Evolutionary conservation across 1,140 invertebrate species (phyloP), one percentile per base, ranked within the genome.

Genomic region (Penaeus chinensis): DNA sequence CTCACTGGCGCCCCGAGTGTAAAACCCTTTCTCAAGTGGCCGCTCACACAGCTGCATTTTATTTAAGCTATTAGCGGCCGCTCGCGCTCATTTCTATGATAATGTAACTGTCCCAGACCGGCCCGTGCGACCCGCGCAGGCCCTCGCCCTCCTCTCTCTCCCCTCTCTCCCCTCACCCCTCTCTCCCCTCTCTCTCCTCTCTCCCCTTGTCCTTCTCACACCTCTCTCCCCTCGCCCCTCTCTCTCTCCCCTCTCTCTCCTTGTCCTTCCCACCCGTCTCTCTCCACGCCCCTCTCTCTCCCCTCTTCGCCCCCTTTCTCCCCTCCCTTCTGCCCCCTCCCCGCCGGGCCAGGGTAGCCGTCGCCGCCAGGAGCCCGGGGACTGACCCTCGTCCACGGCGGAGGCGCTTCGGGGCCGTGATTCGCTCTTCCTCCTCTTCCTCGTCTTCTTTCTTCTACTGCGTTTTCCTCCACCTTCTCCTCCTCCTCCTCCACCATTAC

Each of bases 1-100:
- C 61, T 79, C 84, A 86, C 71, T 47, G 63, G 61, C 69, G 37
- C 32, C 84, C 69, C n/a, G 60, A 60, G 69, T 78, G 84, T 86
- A 65, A 79, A 54, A 69, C 81, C 63, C 54, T 87, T 82, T 87
- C 80, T 87, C 85, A 82, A 87, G 78, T 87, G 80, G 78, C 77
- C 69, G 37, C 65, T n/a, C 54, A 61, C 85, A 82, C 85, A 87
- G 85, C 85, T 87, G 85, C 85, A 87, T 87, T 87, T 87, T 87
- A 87, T 87, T 81, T 82, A 87, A 82, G 85, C 85, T 74, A 87
- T 87, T 87, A 87, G 85, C 80, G 79, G 66, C 79, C 79, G 63
- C 47, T 69, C 85, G 47, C 66, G n/a, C 85, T 87, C 85, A 42
- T 87, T 76, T 87, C 85, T 87, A 87, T 87, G 85, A 87, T 87